These are phyloP conservation scores for Aselliscus stoliczkanus DNA, from an alignment of 2,797 vertebrate species.

Conservation along the genomic window DNA sequence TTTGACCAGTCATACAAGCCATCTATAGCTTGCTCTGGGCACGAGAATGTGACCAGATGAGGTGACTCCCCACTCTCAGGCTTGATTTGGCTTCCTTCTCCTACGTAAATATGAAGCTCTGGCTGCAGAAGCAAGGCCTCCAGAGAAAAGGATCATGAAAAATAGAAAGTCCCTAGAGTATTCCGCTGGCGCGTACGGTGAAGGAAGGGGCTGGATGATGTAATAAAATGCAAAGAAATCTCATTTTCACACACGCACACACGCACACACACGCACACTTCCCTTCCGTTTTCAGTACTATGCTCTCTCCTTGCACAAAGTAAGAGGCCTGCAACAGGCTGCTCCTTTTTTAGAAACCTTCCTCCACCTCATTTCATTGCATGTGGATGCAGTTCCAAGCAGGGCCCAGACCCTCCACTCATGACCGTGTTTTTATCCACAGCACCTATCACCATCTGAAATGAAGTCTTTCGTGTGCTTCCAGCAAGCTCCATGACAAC, in stretches of 20 bases:
- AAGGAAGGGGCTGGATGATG: not conserved
- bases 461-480: not conserved
- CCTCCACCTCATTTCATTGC: not conserved
- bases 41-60: not conserved
- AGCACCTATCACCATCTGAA: not conserved
- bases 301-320: not conserved
- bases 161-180: not conserved
- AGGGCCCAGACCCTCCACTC: no score
- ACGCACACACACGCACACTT: not conserved
- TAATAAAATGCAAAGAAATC: not conserved
- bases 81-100: not conserved
- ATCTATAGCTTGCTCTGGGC: no score
- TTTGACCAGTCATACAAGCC: not conserved
- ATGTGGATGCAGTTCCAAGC: no score
- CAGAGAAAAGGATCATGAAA: not conserved
- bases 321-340: not conserved
- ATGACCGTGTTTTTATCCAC: accelerated
- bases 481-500: not conserved
- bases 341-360: not conserved
- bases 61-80: not conserved
- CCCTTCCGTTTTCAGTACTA: not conserved
- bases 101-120: not conserved
- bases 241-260: not conserved
- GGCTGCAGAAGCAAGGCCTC: not conserved
- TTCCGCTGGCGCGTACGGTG: accelerated